Conservation (phyloP, 2,113 vertebrate species). For the Podilymbus podiceps region DNA sequence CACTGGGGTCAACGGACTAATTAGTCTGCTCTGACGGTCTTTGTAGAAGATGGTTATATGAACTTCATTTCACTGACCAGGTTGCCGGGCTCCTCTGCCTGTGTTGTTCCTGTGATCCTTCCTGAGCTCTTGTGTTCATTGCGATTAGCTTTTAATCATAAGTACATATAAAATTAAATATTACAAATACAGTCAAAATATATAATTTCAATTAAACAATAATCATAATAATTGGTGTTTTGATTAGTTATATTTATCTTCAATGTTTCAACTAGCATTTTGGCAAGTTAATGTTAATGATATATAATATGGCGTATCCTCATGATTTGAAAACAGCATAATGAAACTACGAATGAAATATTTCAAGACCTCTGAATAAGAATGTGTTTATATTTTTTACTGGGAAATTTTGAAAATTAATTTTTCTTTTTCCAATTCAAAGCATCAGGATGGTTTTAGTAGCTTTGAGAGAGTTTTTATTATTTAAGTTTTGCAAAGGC, state of each 20-base stretch:
- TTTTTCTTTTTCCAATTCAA: not conserved
- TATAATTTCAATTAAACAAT: not conserved
- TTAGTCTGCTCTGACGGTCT: not conserved
- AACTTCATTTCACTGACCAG: rapidly evolving
- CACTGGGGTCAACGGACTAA: not conserved
- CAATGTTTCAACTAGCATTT: not conserved
- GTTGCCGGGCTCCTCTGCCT: not conserved
- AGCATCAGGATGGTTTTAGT: not conserved
- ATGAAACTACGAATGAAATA: not conserved
- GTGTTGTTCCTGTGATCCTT: not conserved
- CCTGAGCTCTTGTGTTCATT: not conserved
- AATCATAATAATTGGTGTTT: not conserved
- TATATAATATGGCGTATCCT: not conserved
- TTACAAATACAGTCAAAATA: not conserved
- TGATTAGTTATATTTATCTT: not conserved
- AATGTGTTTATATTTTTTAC: not conserved
- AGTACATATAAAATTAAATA: not conserved
- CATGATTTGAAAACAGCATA: not conserved
- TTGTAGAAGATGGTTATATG: not conserved
- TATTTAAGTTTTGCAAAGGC: not conserved
- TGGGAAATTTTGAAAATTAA: not conserved
- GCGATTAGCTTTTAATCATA: not conserved
- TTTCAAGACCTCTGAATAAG: not conserved
- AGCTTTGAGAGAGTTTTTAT: not conserved
- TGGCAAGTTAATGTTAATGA: not conserved